Evolutionary conservation across 2,797 vertebrate genomes (phyloP).

Genomic region (Triplophysa yarkandensis): DNA sequence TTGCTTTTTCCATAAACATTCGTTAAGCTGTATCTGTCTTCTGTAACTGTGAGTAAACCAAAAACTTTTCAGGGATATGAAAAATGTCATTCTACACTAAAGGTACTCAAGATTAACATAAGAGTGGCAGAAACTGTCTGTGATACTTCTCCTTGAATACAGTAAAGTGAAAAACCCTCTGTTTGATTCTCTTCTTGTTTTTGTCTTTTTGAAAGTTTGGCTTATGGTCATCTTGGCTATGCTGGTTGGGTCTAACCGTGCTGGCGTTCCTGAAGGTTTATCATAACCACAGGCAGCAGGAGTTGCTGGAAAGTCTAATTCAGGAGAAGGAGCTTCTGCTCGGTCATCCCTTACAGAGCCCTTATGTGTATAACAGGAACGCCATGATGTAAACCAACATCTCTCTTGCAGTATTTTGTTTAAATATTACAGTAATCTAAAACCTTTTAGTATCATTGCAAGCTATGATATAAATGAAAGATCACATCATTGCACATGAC

Average conservation of each 20-base stretch:
- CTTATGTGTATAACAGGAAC: conserved; percentile 83
- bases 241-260: conserved; percentile 89
- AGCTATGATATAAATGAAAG: background rate
- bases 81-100: too few species aligned
- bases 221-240: conserved; percentile 94
- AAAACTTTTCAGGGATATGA: too few species aligned
- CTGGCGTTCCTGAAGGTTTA: conserved; percentile 96
- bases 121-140: too few species aligned
- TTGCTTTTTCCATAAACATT: too few species aligned
- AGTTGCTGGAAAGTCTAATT: conserved; percentile 90
- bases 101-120: too few species aligned
- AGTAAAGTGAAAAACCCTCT: conserved; percentile 1
- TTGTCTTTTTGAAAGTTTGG: conserved; percentile 80
- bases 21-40: too few species aligned
- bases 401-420: conserved; percentile 4
- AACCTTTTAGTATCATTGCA: background rate
- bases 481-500: background rate
- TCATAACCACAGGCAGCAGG: conserved; percentile 92
- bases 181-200: background rate
- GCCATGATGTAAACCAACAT: conserved; percentile 81
- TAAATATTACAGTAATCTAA: background rate
- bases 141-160: too few species aligned
- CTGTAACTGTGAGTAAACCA: too few species aligned
- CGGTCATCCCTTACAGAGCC: conserved; percentile 78
- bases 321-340: conserved; percentile 95